Base-by-base conservation (phyloP, 2,797 vertebrate species). In the Urosaurus nigricauda region DNA sequence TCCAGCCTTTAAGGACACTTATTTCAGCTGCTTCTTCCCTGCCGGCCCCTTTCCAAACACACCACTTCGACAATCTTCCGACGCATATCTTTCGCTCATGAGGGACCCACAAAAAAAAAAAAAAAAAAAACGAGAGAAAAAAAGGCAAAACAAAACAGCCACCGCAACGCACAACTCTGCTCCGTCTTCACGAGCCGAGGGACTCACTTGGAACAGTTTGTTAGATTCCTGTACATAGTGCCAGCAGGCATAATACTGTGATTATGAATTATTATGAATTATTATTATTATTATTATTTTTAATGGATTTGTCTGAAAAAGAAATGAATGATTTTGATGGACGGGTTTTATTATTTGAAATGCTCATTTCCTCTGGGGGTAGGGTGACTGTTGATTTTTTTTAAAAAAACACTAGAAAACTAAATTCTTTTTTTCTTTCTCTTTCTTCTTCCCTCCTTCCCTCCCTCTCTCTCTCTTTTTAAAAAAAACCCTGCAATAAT, bases 171-270 rank as follows among this genome's bases (percentile, higher is more conserved):
- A 51, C 79, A 56, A 29, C 37, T 32, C 65, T 26, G 26, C 78
- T 79, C 83, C 32, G 79, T 90, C 84, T 88, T 81, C 65, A 84
- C 47, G 24, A 89, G 92, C 83, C 70, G 51, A 88, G 87, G 90
- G 90, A 83, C 85, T 77, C 63, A 16, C 85, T 24, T 1, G 79
- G 91, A 83, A 88, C 88, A 83, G 37, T 90, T 77, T 40, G 35
- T 92, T 92, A 86, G 0, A 0, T 94, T 93, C 94, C 95, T 97
- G 97, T 97, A 97, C 94, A 97, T 97, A 97, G 82, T 96, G 94
- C 95, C 95, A 90, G 88, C 93, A 90, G 94, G 94, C 94, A 84
- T 92, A 96, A 93, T 93, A 96, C 96, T 96, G 96, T 96, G 97
- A 96, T 81, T 81, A 37, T 77, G 73, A 82, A 71, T 83, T 71